These are phyloP conservation scores for Bimastos eiseni DNA, from an alignment of 2,888 invertebrate genomes.

Conservation along the genomic window DNA sequence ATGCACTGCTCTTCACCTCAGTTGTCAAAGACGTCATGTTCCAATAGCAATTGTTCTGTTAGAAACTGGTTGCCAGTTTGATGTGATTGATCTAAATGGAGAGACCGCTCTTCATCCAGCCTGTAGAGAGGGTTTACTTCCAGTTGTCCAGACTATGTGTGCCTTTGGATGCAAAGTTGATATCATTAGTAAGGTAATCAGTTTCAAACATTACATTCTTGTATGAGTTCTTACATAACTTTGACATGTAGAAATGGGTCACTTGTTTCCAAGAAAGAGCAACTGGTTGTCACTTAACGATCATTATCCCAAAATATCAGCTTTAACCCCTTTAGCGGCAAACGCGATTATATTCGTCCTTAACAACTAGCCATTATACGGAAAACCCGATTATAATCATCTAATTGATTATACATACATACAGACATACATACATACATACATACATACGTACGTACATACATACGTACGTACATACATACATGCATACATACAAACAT, in stretches of 20 bases:
- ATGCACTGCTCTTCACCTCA: slow-evolving; percentile 69
- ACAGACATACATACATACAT: too few relatives aligned
- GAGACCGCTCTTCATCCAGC: slow-evolving; percentile 71
- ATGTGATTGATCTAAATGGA: slow-evolving; percentile 68
- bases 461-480: too few relatives aligned
- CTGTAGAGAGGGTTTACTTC: slow-evolving; percentile 65
- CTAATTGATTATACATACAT: too few relatives aligned
- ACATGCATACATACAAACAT: too few relatives aligned
- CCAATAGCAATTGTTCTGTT: slow-evolving; percentile 69
- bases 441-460: too few relatives aligned
- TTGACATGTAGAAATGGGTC: neutral
- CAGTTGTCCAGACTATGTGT: slow-evolving; percentile 65
- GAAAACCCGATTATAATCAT: too few relatives aligned
- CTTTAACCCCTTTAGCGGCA: too few relatives aligned
- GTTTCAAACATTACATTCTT: neutral
- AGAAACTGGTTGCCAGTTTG: slow-evolving; percentile 70
- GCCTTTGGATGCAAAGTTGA: slow-evolving; percentile 62
- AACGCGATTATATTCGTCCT: too few relatives aligned
- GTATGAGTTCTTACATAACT: neutral
- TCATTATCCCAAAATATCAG: too few relatives aligned
- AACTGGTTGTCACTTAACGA: too few relatives aligned
- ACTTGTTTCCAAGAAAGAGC: too few relatives aligned
- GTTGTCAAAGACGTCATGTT: slow-evolving; percentile 67
- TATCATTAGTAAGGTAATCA: slow-evolving; percentile 63
- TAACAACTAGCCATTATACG: too few relatives aligned